Conservation (phyloP, 2,113 vertebrate species). For the Probosciger aterrimus region DNA sequence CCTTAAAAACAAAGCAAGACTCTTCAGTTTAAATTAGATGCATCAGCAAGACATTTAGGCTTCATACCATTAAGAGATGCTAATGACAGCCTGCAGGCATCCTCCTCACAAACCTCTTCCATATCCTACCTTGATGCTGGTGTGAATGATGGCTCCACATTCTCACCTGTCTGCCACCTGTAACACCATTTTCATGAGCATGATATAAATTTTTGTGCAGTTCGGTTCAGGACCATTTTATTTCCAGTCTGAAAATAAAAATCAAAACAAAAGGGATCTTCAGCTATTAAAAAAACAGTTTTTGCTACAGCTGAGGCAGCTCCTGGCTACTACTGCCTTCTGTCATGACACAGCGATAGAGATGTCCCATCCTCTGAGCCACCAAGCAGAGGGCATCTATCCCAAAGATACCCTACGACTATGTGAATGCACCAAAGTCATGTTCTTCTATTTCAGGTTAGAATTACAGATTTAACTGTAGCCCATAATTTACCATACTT, state of each 20-base stretch:
- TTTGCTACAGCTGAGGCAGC: not conserved
- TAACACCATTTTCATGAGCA: constrained; percentile 70
- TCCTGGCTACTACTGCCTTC: not conserved
- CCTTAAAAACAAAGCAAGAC: constrained; percentile 50
- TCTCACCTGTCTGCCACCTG: constrained; percentile 59
- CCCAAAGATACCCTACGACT: not conserved
- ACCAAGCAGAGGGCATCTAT: not conserved
- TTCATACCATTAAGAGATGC: not conserved
- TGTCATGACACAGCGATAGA: not conserved
- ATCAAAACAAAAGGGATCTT: not conserved
- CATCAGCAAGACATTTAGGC: not conserved
- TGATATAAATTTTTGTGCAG: constrained; percentile 64
- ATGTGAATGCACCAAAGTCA: not conserved
- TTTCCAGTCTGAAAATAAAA: constrained; percentile 62
- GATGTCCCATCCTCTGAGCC: not conserved
- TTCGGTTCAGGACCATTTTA: constrained; percentile 72
- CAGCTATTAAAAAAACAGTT: not conserved
- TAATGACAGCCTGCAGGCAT: not conserved
- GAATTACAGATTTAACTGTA: not conserved
- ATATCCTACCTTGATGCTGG: constrained; percentile 65
- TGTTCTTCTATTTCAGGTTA: not conserved
- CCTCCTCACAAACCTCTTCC: not conserved
- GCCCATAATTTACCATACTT: not conserved
- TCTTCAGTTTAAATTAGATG: not conserved
- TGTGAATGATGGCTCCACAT: constrained; percentile 71